These are phyloP conservation scores for Alloscopus bannaensis DNA, from an alignment of 2,888 invertebrate genomes.

Conservation along the genomic window DNA sequence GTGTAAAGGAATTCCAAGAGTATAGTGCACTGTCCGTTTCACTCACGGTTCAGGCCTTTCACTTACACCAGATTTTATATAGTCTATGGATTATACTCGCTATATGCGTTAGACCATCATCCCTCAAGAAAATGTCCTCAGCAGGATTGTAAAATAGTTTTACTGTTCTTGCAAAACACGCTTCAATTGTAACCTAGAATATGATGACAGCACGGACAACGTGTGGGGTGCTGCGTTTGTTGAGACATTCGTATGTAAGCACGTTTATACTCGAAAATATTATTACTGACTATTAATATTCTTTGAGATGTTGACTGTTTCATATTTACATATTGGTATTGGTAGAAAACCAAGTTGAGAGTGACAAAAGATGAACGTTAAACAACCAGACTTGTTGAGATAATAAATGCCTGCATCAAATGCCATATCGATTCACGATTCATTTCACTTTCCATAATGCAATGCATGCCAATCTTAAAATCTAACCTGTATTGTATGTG, in stretches of 20 bases:
- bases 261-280: too few species aligned
- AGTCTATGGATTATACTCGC: background rate
- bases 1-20: slow-evolving; percentile 34
- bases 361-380: background rate
- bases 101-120: slow-evolving; percentile 15
- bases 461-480: too few species aligned
- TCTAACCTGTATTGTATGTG: too few species aligned
- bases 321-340: too few species aligned
- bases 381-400: slow-evolving; percentile 6
- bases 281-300: background rate
- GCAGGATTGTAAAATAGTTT: too few species aligned
- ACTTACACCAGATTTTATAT: background rate
- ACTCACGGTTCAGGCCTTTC: slow-evolving; percentile 27
- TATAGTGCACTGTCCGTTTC: slow-evolving; percentile 41
- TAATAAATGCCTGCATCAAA: slow-evolving; percentile 17
- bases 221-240: background rate
- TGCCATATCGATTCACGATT: background rate
- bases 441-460: too few species aligned
- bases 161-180: too few species aligned
- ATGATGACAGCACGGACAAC: too few species aligned
- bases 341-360: too few species aligned
- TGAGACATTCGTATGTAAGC: slow-evolving; percentile 19
- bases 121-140: too few species aligned
- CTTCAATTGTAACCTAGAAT: too few species aligned
- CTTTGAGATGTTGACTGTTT: background rate